Evolutionary conservation across 2,888 invertebrate genomes (phyloP).

Genomic region (Synergus umbraculus): DNA sequence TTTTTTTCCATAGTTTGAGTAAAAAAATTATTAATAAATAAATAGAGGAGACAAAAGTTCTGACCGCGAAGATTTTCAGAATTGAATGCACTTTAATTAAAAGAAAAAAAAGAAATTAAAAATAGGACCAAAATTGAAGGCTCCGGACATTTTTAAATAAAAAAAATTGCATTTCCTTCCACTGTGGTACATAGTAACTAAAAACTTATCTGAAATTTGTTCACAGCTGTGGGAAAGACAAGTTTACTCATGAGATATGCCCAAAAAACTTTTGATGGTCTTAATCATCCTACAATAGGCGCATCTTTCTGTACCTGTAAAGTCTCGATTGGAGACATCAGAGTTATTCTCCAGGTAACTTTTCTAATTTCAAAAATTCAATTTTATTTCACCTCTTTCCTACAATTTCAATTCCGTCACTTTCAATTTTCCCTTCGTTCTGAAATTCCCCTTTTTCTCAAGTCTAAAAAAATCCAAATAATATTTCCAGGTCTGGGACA

Average conservation of each 20-base stretch:
- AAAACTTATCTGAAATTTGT: conserved; percentile 43
- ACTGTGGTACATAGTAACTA: neutral
- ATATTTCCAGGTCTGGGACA: conserved; percentile 88
- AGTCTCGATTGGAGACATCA: conserved; percentile 84
- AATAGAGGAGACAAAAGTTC: too few species aligned
- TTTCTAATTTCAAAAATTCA: conserved; percentile 71
- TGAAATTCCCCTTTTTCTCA: too few species aligned
- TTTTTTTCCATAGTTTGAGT: too few species aligned
- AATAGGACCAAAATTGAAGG: too few species aligned
- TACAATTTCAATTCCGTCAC: neutral
- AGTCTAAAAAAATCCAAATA: conserved; percentile 51
- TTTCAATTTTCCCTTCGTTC: neutral
- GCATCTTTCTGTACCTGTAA: conserved; percentile 94
- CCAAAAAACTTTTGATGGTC: conserved; percentile 86
- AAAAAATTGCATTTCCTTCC: too few species aligned
- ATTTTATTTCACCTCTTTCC: neutral
- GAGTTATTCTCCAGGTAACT: conserved; percentile 87
- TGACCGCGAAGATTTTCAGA: too few species aligned
- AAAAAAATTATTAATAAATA: too few species aligned
- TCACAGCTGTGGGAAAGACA: conserved; percentile 93
- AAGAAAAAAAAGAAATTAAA: too few species aligned
- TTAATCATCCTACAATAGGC: conserved; percentile 91
- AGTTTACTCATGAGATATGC: conserved; percentile 90
- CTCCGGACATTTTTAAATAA: too few species aligned
- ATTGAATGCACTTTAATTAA: too few species aligned